Evolutionary conservation across 2,113 vertebrate genomes (phyloP), one percentile per base, ranked within the genome.

Genomic region (Eretmochelys imbricata): DNA sequence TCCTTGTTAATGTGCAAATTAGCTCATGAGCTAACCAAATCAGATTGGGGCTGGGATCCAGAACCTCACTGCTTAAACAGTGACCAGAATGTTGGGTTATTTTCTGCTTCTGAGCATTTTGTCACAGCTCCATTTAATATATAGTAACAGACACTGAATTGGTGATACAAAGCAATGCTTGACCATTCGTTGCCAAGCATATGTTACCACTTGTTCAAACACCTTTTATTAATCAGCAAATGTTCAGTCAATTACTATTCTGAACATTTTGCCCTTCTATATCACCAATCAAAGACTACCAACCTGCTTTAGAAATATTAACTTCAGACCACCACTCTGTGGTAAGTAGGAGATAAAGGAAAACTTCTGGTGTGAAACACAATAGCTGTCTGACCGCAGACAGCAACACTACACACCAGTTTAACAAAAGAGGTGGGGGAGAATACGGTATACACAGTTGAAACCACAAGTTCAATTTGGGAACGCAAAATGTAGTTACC

Each of bases 81-180:
- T 19, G 17, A 69, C 17, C 65, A n/a, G 8, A 69, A 19, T 20
- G 65, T 19, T 35, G 31, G 31, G 31, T 62, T 62, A 14, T 62
- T 62, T 62, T 13, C 13, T 35, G 31, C 59, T 65, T 65, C 31
- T 31, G 14, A 35, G 62, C 31, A 35, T 35, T 69, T 69, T 69
- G 35, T 69, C 65, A 69, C 35, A 38, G 65, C 65, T 82, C 46
- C 31, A 0, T 69, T 79, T 79, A 86, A 78, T 51, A 1, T 54
- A 76, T 76, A 29, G 6, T 0, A 79, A n/a, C 0, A 7, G 27
- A 16, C 0, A 81, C n/a, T 27, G 50, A 50, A 3, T 42, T 8
- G 51, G 42, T 89, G 80, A n/a, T 90, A 24, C 35, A 85, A 35
- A 24, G 16, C 2, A 0, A 7, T 2, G 54, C 72, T 24, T 76